These are phyloP conservation scores for Myiagra hebetior DNA, from an alignment of 2,113 vertebrate genomes.

Conservation along the genomic window DNA sequence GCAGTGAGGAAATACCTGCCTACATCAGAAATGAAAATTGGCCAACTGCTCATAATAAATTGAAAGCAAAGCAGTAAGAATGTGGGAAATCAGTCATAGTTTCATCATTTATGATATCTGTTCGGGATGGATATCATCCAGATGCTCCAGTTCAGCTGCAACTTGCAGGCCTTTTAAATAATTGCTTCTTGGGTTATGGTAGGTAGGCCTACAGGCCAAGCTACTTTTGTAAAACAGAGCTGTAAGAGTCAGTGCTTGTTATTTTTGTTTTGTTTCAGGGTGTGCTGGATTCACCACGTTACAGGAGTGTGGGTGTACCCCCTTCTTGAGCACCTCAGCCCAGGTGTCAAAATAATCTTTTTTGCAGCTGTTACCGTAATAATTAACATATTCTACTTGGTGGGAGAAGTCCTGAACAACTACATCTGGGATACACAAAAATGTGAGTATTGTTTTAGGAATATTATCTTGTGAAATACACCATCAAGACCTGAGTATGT, in stretches of 20 bases:
- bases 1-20: neutral
- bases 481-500: neutral
- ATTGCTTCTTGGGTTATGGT: neutral
- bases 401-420: conserved; percentile 93
- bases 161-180: neutral
- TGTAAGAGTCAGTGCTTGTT: neutral
- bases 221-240: neutral
- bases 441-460: conserved; percentile 71
- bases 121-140: neutral
- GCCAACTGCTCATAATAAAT: neutral
- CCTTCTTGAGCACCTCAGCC: conserved; percentile 85
- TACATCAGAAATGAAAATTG: neutral
- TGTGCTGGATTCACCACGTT: conserved; percentile 94
- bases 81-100: neutral
- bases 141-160: neutral
- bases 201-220: neutral
- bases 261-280: conserved; percentile 74
- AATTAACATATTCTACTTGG: conserved; percentile 85
- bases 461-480: neutral
- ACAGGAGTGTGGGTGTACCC: conserved; percentile 98
- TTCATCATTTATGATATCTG: neutral
- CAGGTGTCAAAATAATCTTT: conserved; percentile 82
- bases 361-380: conserved; percentile 79
- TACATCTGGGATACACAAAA: conserved; percentile 93
- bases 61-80: neutral